These are phyloP conservation scores for Sebastes matsubarae DNA, from an alignment of 2,797 vertebrate species.

Conservation along the genomic window DNA sequence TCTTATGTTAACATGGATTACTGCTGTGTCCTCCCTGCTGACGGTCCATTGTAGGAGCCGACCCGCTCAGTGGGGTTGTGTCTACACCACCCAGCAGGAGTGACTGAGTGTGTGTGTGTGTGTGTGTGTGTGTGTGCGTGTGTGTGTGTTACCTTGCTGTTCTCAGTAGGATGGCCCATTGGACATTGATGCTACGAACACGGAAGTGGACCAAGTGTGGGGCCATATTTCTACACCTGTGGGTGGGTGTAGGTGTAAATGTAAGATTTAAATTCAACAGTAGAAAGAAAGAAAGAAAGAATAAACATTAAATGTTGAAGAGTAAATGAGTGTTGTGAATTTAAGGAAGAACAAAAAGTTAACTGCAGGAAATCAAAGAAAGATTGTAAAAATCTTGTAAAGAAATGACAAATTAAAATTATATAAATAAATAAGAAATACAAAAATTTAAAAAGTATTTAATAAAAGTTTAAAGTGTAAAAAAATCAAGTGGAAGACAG, in stretches of 20 bases:
- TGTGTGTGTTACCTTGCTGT: conserved; percentile 20
- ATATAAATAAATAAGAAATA: neutral
- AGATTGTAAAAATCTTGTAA: neutral
- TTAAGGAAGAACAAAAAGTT: neutral
- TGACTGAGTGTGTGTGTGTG: conserved; percentile 30
- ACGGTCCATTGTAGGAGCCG: conserved; percentile 57
- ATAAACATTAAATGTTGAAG: neutral
- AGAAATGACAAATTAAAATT: neutral
- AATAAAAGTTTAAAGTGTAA: neutral
- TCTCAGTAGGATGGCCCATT: neutral
- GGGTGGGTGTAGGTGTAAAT: neutral
- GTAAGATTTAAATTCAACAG: neutral
- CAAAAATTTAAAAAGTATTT: neutral
- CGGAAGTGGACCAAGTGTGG: neutral
- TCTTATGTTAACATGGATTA: conserved; percentile 76
- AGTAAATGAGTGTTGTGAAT: neutral
- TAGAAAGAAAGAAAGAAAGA: too few species aligned
- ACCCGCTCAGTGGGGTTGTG: conserved; percentile 73
- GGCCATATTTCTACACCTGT: neutral
- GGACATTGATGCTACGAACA: neutral
- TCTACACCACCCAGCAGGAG: conserved; percentile 76
- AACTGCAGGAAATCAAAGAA: neutral
- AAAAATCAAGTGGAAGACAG: neutral
- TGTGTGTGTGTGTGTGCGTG: conserved; percentile 13
- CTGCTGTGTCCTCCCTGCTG: conserved; percentile 64